A percentile compares a stretch with the other conserved stretches of the same genome.
Conservation (phyloP, 2,113 vertebrate species). For the rabbit (Oryctolagus cuniculus) region DNA sequence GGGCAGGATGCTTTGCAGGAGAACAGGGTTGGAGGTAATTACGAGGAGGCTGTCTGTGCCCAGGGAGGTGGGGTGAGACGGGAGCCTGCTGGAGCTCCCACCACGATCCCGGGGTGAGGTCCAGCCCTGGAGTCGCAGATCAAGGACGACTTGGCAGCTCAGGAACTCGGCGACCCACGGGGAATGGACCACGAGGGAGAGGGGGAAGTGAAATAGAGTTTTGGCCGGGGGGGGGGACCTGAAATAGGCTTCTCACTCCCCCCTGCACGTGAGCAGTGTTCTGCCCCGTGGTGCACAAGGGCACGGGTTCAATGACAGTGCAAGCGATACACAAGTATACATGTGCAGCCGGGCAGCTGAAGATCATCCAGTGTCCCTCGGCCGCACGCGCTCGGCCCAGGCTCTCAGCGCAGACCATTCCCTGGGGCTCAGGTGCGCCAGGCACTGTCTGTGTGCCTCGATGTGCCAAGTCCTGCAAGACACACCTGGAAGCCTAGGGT, state of each 20-base stretch:
- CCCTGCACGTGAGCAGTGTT: background rate
- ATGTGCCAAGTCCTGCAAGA: background rate
- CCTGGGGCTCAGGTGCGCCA: fast-evolving
- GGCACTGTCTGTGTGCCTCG: fast-evolving
- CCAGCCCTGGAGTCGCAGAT: background rate
- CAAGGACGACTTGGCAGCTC: background rate
- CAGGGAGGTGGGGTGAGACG: background rate
- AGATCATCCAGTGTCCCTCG: background rate
- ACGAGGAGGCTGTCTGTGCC: background rate
- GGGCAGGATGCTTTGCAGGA: background rate
- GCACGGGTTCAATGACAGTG: fast-evolving
- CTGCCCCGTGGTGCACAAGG: background rate
- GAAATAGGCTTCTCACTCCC: background rate
- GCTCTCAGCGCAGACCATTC: background rate
- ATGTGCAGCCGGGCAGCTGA: background rate
- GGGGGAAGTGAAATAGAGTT: background rate
- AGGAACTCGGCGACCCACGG: background rate
- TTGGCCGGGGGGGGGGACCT: fast-evolving
- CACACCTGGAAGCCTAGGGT: background rate
- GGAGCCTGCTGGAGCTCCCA: background rate
- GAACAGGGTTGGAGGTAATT: background rate
- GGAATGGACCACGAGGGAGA: fast-evolving
- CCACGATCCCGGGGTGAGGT: background rate
- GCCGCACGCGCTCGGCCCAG: background rate
- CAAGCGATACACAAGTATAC: background rate